Conservation (phyloP, 1,140 invertebrate species). For the Belonocnema kinseyi region DNA sequence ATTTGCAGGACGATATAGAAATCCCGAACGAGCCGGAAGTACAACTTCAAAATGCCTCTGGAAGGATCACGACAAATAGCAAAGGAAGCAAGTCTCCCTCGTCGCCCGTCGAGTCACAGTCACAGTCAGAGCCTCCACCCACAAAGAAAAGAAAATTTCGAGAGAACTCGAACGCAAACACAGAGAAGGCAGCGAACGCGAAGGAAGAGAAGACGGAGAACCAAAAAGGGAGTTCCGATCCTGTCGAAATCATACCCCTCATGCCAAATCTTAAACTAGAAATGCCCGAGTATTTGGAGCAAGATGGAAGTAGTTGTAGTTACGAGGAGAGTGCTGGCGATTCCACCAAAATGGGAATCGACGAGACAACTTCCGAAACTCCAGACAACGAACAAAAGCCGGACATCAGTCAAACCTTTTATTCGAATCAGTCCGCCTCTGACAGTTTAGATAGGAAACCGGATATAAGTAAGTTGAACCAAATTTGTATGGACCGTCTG, state of each 20-base stretch:
- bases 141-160: constrained; percentile 72
- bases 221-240: constrained; percentile 64
- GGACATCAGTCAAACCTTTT: constrained; percentile 73
- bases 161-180: constrained; percentile 64
- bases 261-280: constrained; percentile 75
- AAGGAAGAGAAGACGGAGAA: constrained; percentile 63
- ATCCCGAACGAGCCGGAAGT: constrained; percentile 74
- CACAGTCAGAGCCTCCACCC: constrained; percentile 66
- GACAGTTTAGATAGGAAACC: constrained; percentile 69
- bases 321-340: constrained; percentile 72
- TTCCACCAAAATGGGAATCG: constrained; percentile 65
- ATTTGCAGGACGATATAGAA: constrained; percentile 69
- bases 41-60: constrained; percentile 69
- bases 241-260: constrained; percentile 74
- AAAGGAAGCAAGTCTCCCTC: constrained; percentile 69
- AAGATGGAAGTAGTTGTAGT: constrained; percentile 74
- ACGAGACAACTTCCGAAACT: constrained; percentile 65
- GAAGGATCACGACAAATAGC: constrained; percentile 67
- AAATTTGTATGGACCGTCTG: constrained; percentile 21
- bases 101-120: constrained; percentile 68
- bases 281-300: constrained; percentile 74
- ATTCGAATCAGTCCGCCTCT: constrained; percentile 67
- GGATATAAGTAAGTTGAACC: constrained; percentile 65
- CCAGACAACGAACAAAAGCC: constrained; percentile 69
- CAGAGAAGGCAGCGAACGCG: constrained; percentile 68